phyloP scores from a whole-genome alignment of 37 sponge, comb jelly and placozoan genomes.

The Aphrocallistes beatrix region DNA sequence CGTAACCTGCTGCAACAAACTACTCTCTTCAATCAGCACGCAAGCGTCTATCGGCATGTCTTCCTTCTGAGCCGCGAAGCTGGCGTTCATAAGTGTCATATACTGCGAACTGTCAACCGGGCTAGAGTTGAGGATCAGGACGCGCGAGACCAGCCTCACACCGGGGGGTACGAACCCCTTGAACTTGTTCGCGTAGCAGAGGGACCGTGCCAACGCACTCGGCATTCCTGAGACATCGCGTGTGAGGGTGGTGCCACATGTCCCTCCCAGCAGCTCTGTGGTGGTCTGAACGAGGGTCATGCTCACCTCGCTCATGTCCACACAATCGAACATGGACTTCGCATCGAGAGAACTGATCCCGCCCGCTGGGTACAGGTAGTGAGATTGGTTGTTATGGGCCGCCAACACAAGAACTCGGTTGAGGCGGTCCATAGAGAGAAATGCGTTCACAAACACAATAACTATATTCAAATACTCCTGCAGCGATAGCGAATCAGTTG shows the following conservation, averaged over 20 bases:
- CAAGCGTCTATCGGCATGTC: neutral
- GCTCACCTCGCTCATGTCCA: slow-evolving; percentile 8
- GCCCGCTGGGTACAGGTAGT: neutral
- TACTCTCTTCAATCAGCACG: neutral
- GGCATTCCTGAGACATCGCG: neutral
- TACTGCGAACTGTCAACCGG: neutral
- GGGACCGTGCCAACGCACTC: neutral
- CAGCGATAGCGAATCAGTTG: neutral
- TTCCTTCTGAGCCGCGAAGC: slow-evolving; percentile 7
- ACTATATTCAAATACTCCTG: neutral
- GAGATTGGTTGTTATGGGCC: neutral
- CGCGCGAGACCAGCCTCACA: neutral
- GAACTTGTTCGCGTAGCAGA: slow-evolving; percentile 5
- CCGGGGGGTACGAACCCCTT: slow-evolving; percentile 8
- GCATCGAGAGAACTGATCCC: neutral
- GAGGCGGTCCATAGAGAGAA: neutral
- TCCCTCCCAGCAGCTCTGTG: neutral
- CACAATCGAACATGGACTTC: neutral
- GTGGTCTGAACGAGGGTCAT: neutral
- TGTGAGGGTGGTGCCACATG: neutral
- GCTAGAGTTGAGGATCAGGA: neutral
- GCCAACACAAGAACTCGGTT: neutral
- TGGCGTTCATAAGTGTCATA: slow-evolving; percentile 12
- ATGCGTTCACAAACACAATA: neutral
- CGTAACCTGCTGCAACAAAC: neutral